phyloP scores from a whole-genome alignment of 2,888 invertebrate genomes.

The Hyposoter dolosus region DNA sequence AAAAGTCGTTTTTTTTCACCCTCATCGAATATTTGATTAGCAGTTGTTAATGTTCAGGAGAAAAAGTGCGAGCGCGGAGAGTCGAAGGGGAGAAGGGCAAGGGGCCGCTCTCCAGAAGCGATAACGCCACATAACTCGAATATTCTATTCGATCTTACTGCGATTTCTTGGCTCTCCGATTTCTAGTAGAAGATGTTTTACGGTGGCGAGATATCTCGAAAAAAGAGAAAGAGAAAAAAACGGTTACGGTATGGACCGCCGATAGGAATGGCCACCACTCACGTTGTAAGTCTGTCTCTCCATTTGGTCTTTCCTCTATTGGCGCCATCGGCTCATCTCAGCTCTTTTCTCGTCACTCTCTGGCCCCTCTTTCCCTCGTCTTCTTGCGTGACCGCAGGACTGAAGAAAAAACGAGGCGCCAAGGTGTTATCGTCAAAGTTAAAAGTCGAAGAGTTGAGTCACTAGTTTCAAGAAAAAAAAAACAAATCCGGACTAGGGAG shows the following conservation, averaged over 20 bases:
- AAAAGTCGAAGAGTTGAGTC: slow-evolving; percentile 52
- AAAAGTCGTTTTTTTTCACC: slow-evolving; percentile 11
- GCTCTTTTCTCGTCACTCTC: slow-evolving; percentile 31
- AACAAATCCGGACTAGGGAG: background rate
- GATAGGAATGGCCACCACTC: slow-evolving; percentile 48
- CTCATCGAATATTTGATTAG: slow-evolving; percentile 17
- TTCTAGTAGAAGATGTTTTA: slow-evolving; percentile 54
- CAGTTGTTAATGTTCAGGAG: slow-evolving; percentile 13
- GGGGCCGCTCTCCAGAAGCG: slow-evolving; percentile 70
- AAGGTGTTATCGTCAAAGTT: slow-evolving; percentile 46
- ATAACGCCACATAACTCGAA: slow-evolving; percentile 76
- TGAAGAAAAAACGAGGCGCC: slow-evolving; percentile 33
- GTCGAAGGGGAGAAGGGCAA: slow-evolving; percentile 39
- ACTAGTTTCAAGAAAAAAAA: background rate
- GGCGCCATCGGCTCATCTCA: slow-evolving; percentile 50
- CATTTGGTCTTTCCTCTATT: slow-evolving; percentile 49
- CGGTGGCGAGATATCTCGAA: slow-evolving; percentile 59
- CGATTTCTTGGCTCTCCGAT: slow-evolving; percentile 52
- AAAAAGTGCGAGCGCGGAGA: slow-evolving; percentile 45
- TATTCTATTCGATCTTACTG: slow-evolving; percentile 64
- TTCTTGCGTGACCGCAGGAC: slow-evolving; percentile 35
- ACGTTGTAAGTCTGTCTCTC: slow-evolving; percentile 43
- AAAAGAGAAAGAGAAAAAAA: slow-evolving; percentile 48
- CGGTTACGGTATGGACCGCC: slow-evolving; percentile 21
- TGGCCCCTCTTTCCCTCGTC: slow-evolving; percentile 17